Percentiles rank a stretch among this genome's conserved stretches.
These are phyloP conservation scores for Ciconia maguari DNA, from an alignment of 2,113 vertebrate genomes.

Conservation along the genomic window DNA sequence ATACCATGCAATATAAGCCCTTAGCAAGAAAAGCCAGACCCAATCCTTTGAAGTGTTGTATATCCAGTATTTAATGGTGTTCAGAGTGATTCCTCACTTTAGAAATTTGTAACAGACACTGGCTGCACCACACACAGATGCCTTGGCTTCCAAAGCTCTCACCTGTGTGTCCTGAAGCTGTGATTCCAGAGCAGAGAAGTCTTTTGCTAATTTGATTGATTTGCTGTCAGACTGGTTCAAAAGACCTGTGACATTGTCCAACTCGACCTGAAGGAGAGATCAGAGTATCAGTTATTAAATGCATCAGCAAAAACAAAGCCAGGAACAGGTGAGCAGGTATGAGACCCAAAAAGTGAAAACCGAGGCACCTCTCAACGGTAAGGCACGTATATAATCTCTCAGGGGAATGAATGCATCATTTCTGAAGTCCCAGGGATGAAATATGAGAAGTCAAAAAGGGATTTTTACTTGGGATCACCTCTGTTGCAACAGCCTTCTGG, in stretches of 20 bases:
- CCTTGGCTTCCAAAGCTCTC: neutral
- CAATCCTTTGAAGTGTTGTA: neutral
- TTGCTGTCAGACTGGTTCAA: constrained; percentile 90
- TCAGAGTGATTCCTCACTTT: neutral
- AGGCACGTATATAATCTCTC: neutral
- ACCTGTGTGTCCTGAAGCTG: constrained; percentile 97
- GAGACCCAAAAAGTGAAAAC: neutral
- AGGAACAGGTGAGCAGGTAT: neutral
- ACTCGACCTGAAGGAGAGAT: constrained; percentile 76
- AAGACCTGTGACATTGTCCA: constrained; percentile 86
- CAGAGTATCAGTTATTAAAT: neutral
- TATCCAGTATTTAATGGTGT: neutral
- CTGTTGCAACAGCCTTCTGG: neutral
- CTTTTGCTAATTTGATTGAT: constrained; percentile 92
- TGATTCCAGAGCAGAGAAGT: constrained; percentile 89
- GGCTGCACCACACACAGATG: neutral
- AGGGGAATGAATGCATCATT: neutral
- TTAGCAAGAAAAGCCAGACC: neutral
- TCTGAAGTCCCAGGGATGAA: neutral
- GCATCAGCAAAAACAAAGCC: neutral
- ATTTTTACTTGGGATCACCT: neutral
- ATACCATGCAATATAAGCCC: neutral
- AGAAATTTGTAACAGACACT: neutral
- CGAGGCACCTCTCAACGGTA: neutral
- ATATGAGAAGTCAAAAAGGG: neutral